Evolutionary conservation across 2,888 invertebrate genomes (phyloP).

Genomic region (Megastigmus dorsalis): DNA sequence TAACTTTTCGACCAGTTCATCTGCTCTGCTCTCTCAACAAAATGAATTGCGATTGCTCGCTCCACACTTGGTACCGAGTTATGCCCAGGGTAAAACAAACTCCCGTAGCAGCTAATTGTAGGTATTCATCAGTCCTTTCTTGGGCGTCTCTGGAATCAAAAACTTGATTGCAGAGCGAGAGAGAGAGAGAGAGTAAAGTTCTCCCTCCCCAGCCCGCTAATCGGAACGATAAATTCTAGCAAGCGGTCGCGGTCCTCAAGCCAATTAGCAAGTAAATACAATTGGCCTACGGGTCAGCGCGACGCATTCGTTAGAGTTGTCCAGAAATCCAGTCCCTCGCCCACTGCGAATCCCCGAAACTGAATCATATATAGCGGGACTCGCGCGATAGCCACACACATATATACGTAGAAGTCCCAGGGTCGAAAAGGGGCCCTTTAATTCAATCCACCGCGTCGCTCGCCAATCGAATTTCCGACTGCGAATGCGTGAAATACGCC

Average conservation of each 20-base stretch:
- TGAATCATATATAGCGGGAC: too few relatives aligned
- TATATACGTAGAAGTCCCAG: background rate
- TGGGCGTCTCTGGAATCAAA: too few relatives aligned
- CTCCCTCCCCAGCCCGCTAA: background rate
- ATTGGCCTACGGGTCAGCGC: background rate
- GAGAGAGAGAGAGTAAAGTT: too few relatives aligned
- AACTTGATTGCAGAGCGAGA: slow-evolving; percentile 6
- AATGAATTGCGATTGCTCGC: too few relatives aligned
- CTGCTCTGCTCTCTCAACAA: too few relatives aligned
- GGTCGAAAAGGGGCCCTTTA: slow-evolving; percentile 26
- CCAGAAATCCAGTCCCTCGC: slow-evolving; percentile 12
- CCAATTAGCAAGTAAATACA: slow-evolving; percentile 33
- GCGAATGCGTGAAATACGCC: slow-evolving; percentile 28
- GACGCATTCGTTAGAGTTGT: slow-evolving; percentile 10
- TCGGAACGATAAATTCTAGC: slow-evolving; percentile 22
- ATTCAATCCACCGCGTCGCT: slow-evolving; percentile 8
- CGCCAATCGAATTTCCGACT: slow-evolving; percentile 30
- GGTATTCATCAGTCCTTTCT: too few relatives aligned
- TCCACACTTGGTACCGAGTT: too few relatives aligned
- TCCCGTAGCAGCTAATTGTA: too few relatives aligned
- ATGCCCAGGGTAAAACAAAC: too few relatives aligned
- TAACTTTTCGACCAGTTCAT: too few relatives aligned
- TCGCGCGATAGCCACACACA: too few relatives aligned
- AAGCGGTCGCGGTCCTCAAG: slow-evolving; percentile 9
- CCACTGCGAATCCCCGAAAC: too few relatives aligned